A percentile compares a stretch with the other conserved stretches of the same genome.
phyloP scores from a whole-genome alignment of 1,140 invertebrate genomes.

The Oryzaephilus surinamensis region DNA sequence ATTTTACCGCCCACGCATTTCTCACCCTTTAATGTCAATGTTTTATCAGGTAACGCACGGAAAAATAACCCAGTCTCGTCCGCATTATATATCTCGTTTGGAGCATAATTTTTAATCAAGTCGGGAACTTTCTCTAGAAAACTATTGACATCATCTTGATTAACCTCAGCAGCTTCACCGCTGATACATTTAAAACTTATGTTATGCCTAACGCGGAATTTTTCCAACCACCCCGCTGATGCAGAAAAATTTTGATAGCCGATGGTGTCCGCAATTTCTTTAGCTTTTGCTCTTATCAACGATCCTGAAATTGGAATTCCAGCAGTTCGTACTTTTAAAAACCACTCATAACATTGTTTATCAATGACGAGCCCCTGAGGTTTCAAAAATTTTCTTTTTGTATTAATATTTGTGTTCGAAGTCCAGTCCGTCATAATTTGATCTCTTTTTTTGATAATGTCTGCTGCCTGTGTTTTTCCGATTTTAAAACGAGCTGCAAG shows the following conservation, averaged over 20 bases:
- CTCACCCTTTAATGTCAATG: conserved; percentile 13
- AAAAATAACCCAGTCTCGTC: conserved; percentile 13
- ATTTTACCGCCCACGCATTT: conserved; percentile 31
- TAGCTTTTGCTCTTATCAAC: conserved; percentile 1
- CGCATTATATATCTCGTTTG: conserved; percentile 8
- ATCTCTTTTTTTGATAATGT: neutral
- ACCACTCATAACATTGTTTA: conserved; percentile 1
- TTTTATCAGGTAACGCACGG: conserved; percentile 12
- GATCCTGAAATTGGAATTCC: conserved; percentile 4
- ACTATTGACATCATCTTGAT: conserved; percentile 12
- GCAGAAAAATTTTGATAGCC: conserved; percentile 2
- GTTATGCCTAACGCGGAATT: conserved; percentile 27
- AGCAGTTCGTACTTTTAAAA: neutral
- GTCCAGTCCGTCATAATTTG: neutral
- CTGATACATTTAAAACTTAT: conserved; percentile 24
- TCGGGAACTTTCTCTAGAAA: conserved; percentile 5
- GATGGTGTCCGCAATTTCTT: conserved; percentile 2
- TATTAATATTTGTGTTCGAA: no score
- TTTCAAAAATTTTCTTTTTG: no score
- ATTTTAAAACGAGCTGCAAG: neutral
- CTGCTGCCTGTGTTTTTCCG: neutral
- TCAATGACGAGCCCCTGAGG: neutral
- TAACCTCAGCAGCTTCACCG: conserved; percentile 24
- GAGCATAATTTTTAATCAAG: conserved; percentile 5
- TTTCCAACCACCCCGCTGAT: conserved; percentile 27